Percentiles rank a stretch among this genome's conserved stretches.
Conservation (phyloP, 2,888 invertebrate species). For the Ashinkailepas kermadecensis region DNA sequence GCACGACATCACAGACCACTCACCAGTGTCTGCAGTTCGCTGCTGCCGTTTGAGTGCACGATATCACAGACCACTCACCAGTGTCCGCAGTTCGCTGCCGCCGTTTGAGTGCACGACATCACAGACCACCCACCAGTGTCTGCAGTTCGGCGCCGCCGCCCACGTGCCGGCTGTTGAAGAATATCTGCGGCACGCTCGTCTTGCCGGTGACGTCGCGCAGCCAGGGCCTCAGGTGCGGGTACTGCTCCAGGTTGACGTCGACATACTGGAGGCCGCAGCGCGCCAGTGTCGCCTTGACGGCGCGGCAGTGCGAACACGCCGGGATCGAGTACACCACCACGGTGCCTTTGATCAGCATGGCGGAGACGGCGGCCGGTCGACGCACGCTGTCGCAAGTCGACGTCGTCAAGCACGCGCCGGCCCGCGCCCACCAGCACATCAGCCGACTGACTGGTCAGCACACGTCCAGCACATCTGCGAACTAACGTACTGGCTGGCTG, state of each 20-base stretch:
- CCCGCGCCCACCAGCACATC: not conserved
- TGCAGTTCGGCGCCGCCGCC: constrained; percentile 33
- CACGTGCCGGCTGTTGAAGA: constrained; percentile 32
- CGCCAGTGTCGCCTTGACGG: constrained; percentile 26
- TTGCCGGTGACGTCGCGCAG: constrained; percentile 28
- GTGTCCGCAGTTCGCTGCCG: constrained; percentile 29
- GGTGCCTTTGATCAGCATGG: constrained; percentile 20
- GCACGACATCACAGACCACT: constrained; percentile 23
- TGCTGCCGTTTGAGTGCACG: too few relatives aligned
- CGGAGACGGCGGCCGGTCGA: not conserved
- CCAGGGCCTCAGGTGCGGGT: constrained; percentile 22
- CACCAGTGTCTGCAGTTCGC: constrained; percentile 28
- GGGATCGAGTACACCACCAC: constrained; percentile 28
- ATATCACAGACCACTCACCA: constrained; percentile 24
- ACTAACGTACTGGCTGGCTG: not conserved
- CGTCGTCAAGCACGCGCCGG: not conserved
- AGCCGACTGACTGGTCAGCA: not conserved
- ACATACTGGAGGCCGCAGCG: constrained; percentile 19
- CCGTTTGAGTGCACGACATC: too few relatives aligned
- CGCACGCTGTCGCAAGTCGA: not conserved
- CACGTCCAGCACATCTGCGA: not conserved
- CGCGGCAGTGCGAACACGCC: constrained; percentile 29
- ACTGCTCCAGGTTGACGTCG: constrained; percentile 26
- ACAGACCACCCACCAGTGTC: constrained; percentile 24
- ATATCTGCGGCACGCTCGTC: constrained; percentile 34